Conservation (phyloP, 2,888 invertebrate species). For the Atrina japonica region DNA sequence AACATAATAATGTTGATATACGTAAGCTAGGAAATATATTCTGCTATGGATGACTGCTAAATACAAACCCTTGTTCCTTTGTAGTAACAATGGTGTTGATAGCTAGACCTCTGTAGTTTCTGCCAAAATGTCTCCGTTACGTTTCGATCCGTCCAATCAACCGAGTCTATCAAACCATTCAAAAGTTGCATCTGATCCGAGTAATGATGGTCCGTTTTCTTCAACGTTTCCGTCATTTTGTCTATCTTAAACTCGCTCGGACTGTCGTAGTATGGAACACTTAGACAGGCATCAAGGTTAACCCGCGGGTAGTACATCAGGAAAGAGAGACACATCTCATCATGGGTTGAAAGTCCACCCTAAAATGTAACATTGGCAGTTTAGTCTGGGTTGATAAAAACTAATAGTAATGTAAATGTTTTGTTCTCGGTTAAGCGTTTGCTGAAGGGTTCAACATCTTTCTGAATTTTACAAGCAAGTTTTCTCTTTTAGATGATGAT, state of each 20-base stretch:
- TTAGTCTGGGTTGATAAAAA: no score
- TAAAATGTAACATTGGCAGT: no score
- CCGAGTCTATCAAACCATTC: neutral
- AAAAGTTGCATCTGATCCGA: constrained; percentile 3
- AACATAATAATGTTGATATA: no score
- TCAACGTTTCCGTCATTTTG: neutral
- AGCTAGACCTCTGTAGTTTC: neutral
- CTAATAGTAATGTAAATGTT: no score
- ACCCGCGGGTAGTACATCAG: constrained; percentile 62
- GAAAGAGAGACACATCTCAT: constrained; percentile 70
- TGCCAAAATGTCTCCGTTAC: neutral
- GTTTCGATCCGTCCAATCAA: neutral
- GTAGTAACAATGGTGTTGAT: constrained; percentile 5
- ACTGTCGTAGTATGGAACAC: constrained; percentile 36
- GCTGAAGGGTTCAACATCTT: no score
- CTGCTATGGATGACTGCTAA: no score
- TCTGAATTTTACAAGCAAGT: no score
- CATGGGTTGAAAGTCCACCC: constrained; percentile 64
- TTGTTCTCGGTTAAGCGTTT: no score
- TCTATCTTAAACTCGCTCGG: constrained; percentile 8
- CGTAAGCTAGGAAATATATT: no score
- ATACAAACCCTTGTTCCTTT: constrained; percentile 13
- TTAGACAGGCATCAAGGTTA: constrained; percentile 44
- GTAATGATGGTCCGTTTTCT: constrained; percentile 6
- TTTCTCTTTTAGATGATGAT: no score